These are phyloP conservation scores for Cephus sareptanus DNA, from an alignment of 2,888 invertebrate genomes.

Conservation along the genomic window DNA sequence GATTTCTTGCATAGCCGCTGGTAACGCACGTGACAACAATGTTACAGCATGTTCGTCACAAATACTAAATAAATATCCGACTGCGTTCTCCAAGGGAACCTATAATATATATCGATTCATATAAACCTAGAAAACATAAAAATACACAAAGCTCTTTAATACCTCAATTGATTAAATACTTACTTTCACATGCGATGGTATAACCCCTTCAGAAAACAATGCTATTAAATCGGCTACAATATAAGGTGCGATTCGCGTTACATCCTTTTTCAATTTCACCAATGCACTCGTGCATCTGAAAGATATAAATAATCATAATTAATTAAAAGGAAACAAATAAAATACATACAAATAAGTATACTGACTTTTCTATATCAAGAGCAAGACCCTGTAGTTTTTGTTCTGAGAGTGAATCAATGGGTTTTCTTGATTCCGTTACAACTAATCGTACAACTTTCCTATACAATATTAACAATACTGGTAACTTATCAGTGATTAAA, in stretches of 20 bases:
- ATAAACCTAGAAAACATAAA: conserved; percentile 5
- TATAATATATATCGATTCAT: conserved; percentile 20
- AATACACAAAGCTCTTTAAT: background rate
- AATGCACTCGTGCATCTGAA: conserved; percentile 42
- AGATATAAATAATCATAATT: conserved; percentile 6
- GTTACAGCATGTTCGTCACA: conserved; percentile 54
- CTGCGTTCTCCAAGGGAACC: conserved; percentile 50
- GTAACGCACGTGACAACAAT: conserved; percentile 50
- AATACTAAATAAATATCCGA: conserved; percentile 51
- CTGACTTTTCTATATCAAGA: conserved; percentile 57
- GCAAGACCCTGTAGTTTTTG: conserved; percentile 41
- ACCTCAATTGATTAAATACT: background rate
- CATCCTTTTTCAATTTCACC: conserved; percentile 53
- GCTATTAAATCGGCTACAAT: conserved; percentile 55
- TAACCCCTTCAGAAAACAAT: conserved; percentile 41
- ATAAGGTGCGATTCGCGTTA: conserved; percentile 50
- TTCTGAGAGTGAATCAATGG: conserved; percentile 31
- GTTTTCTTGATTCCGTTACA: conserved; percentile 39
- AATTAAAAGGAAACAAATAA: background rate
- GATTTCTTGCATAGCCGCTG: conserved; percentile 50
- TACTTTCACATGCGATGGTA: conserved; percentile 53
- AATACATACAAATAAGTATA: background rate
- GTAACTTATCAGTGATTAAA: conserved; percentile 47
- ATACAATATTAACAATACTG: conserved; percentile 46
- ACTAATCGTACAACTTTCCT: conserved; percentile 39